These are phyloP conservation scores for Chirona hameri DNA, from an alignment of 2,888 invertebrate genomes.

Conservation along the genomic window DNA sequence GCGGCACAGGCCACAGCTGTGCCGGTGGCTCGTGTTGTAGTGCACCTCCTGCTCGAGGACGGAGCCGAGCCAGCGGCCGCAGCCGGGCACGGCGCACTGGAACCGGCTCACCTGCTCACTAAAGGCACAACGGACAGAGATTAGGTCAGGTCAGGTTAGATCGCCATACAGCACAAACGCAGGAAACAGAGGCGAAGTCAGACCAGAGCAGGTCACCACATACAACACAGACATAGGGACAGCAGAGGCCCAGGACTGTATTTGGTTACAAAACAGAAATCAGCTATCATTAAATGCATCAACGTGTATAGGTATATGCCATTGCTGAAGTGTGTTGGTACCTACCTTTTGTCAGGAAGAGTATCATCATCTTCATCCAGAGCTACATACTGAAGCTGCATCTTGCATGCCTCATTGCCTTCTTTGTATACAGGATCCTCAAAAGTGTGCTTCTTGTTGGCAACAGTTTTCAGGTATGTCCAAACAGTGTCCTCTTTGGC, in stretches of 20 bases:
- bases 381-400: not conserved
- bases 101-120: not conserved
- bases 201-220: not conserved
- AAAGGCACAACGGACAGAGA: not conserved
- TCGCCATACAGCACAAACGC: not conserved
- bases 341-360: not conserved
- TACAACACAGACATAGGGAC: no score
- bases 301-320: no score
- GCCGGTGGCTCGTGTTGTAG: not conserved
- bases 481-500: not conserved
- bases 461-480: not conserved
- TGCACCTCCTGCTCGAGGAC: not conserved
- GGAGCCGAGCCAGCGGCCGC: conserved; percentile 5
- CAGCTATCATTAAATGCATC: not conserved
- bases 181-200: not conserved
- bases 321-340: not conserved
- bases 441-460: not conserved
- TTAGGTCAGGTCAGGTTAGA: not conserved
- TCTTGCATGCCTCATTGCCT: not conserved
- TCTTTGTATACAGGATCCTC: not conserved
- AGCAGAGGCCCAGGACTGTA: no score
- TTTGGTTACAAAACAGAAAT: no score
- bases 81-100: conserved; percentile 8
- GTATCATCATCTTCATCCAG: not conserved
- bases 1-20: not conserved